Evolutionary conservation across 2,888 invertebrate species (phyloP).

Genomic region (Anodontia alba): DNA sequence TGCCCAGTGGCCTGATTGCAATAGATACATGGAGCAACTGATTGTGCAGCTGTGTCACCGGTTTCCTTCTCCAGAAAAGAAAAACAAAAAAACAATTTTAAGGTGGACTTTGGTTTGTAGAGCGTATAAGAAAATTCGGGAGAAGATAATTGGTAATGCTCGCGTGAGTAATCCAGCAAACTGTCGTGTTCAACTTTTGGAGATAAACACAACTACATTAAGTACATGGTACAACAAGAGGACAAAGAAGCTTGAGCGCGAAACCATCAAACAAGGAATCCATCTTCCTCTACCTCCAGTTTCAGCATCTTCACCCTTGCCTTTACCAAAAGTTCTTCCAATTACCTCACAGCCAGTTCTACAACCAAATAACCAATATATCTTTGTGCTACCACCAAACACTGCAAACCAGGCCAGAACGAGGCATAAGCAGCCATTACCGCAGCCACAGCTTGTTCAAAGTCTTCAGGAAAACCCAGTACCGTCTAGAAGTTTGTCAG

Average conservation of each 20-base stretch:
- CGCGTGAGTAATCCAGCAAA: not conserved
- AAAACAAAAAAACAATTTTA: not conserved
- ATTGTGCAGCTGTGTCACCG: constrained; percentile 13
- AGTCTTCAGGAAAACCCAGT: no score
- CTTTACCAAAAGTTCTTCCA: not conserved
- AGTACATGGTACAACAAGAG: not conserved
- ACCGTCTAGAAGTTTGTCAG: not conserved
- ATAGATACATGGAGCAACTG: constrained; percentile 30
- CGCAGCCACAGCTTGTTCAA: no score
- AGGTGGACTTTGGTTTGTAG: constrained; percentile 19
- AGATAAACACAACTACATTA: constrained; percentile 14
- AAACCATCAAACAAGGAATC: not conserved
- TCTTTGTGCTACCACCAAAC: constrained; percentile 7
- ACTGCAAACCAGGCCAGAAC: not conserved
- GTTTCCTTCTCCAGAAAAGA: not conserved
- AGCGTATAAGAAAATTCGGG: constrained; percentile 21
- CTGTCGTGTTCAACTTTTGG: constrained; percentile 19
- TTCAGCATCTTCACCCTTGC: not conserved
- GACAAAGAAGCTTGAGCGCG: not conserved
- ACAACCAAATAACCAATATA: not conserved
- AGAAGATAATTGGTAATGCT: constrained; percentile 3
- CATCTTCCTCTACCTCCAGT: not conserved
- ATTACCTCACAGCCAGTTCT: not conserved
- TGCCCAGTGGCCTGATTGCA: constrained; percentile 29
- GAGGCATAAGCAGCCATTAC: not conserved